Conservation (phyloP, 92 coral and sea anemone species). For the Pocillopora grandis region DNA sequence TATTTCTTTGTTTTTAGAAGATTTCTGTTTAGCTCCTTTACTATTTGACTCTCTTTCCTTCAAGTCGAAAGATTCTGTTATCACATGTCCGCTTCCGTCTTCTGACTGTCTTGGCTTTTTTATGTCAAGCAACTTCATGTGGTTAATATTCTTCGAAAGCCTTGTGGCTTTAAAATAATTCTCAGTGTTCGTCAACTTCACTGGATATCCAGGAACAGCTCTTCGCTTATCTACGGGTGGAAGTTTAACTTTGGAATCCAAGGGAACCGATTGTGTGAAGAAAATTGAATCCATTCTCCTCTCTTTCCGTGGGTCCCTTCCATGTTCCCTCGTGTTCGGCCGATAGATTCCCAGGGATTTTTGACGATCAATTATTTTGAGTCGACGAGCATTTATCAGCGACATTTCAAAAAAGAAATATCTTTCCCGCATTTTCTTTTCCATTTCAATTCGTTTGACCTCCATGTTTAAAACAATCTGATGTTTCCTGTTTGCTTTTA, state of each 20-base stretch:
- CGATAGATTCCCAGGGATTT: conserved; percentile 75
- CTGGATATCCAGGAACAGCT: not conserved
- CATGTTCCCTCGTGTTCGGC: conserved; percentile 36
- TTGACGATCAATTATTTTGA: conserved; percentile 69
- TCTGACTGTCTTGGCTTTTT: not conserved
- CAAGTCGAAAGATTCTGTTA: not conserved
- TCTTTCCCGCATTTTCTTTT: conserved; percentile 73
- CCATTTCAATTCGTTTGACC: conserved; percentile 79
- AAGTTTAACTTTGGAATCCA: conserved; percentile 52
- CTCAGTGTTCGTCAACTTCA: not conserved
- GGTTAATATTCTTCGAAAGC: not conserved
- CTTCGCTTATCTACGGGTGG: conserved; percentile 33
- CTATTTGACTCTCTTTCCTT: not conserved
- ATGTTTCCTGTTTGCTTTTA: conserved; percentile 83
- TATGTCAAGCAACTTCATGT: not conserved
- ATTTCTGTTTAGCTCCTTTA: not conserved
- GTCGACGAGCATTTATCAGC: conserved; percentile 57
- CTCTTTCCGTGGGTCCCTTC: conserved; percentile 27
- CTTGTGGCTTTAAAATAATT: not conserved
- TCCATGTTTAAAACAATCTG: conserved; percentile 79
- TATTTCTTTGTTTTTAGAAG: not conserved
- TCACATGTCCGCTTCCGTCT: not conserved
- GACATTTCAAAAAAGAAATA: conserved; percentile 79
- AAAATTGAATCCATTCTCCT: conserved; percentile 21
- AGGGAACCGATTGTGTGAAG: conserved; percentile 54